Evolutionary conservation across 2,113 vertebrate species (phyloP).

Genomic region (Anguilla rostrata): DNA sequence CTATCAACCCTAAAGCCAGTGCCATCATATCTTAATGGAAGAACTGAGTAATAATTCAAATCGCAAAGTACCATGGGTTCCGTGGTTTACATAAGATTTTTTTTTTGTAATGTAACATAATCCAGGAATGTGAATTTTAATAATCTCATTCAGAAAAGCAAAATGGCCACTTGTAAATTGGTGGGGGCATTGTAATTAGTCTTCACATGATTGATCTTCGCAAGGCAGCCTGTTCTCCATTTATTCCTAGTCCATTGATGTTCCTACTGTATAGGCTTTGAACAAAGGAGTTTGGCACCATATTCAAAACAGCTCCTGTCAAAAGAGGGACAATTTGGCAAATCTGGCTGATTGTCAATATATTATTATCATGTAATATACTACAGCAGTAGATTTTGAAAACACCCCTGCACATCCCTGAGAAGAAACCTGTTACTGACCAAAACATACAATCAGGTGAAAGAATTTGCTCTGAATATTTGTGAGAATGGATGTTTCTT

Average conservation of each 20-base stretch:
- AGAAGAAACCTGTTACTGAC: not conserved
- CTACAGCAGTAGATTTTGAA: not conserved
- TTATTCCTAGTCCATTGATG: not conserved
- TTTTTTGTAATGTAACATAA: not conserved
- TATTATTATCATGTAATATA: too few species aligned
- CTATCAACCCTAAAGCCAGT: not conserved
- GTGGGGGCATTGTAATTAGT: not conserved
- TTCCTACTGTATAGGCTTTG: not conserved
- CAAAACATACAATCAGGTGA: not conserved
- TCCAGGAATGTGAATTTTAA: not conserved
- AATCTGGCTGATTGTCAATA: too few species aligned
- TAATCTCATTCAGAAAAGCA: not conserved
- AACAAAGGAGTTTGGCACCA: not conserved
- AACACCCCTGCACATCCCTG: not conserved
- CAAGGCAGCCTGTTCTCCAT: not conserved
- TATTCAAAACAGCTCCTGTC: not conserved
- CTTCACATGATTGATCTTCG: not conserved
- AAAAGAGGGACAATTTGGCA: not conserved
- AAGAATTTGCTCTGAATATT: not conserved
- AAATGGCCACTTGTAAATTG: not conserved
- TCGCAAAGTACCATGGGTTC: not conserved
- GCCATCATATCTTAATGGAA: not conserved
- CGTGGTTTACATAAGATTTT: not conserved
- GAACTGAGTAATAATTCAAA: not conserved
- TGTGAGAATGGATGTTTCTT: not conserved